Evolutionary conservation across 2,113 vertebrate genomes (phyloP).

Genomic region (Rhizomys pruinosus): DNA sequence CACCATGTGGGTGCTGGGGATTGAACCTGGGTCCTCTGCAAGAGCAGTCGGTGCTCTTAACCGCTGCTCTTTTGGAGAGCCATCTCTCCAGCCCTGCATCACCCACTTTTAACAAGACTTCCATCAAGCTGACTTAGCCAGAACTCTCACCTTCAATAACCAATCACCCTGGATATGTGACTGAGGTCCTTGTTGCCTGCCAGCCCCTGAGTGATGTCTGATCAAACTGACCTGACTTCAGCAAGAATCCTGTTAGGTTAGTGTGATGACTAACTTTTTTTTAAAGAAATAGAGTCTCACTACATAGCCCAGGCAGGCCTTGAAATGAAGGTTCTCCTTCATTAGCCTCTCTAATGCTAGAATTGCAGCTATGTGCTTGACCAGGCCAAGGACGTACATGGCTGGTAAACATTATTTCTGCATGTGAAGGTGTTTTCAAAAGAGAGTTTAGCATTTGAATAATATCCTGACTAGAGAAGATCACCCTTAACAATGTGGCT

Average conservation of each 20-base stretch:
- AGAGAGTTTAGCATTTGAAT: background rate
- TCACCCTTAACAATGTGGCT: too few species aligned
- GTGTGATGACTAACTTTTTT: background rate
- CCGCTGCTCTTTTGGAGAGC: too few species aligned
- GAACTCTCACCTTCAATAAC: background rate
- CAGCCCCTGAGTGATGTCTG: background rate
- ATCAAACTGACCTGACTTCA: background rate
- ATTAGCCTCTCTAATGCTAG: background rate
- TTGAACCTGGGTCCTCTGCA: too few species aligned
- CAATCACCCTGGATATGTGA: background rate
- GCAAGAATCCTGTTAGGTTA: background rate
- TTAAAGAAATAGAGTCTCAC: background rate
- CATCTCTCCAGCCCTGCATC: background rate
- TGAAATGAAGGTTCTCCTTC: background rate
- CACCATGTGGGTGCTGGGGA: too few species aligned
- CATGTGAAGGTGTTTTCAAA: too few species aligned
- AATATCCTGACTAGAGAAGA: too few species aligned
- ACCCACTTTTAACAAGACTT: background rate
- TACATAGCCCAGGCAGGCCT: background rate
- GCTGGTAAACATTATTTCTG: background rate
- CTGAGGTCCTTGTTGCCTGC: background rate
- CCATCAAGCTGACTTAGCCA: background rate
- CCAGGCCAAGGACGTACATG: too few species aligned
- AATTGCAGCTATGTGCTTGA: background rate
- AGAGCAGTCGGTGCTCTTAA: too few species aligned